Evolutionary conservation across 2,888 invertebrate genomes (phyloP).

Genomic region (Hanleya hanleyi): DNA sequence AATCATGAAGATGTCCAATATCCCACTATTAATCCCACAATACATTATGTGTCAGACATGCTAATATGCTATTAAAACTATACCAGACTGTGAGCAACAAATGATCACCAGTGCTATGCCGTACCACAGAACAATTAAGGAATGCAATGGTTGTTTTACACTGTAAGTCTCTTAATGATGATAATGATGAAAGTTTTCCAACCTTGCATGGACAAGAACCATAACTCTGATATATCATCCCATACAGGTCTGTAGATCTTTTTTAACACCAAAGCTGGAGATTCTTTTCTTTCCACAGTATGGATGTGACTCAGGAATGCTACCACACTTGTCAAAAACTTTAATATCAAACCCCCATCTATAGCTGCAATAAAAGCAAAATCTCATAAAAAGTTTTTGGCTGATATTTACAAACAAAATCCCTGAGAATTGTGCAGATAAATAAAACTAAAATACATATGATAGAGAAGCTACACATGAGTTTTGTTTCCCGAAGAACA

Average conservation of each 20-base stretch:
- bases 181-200: no score
- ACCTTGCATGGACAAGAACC: constrained; percentile 59
- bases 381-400: not conserved
- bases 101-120: no score
- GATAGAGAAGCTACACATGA: no score
- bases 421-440: not conserved
- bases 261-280: constrained; percentile 26
- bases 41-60: no score
- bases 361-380: not conserved
- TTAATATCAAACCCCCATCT: not conserved
- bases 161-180: no score
- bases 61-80: no score
- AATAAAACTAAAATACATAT: not conserved
- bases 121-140: no score
- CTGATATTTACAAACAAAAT: not conserved
- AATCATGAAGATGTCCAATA: no score
- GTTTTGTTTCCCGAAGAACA: no score
- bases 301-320: not conserved
- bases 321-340: not conserved
- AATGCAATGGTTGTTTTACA: no score
- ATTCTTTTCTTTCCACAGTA: not conserved
- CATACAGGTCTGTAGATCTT: constrained; percentile 42
- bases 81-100: no score
- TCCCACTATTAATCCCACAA: no score
- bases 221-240: constrained; percentile 53